Evolutionary conservation across 2,888 invertebrate genomes (phyloP).

Genomic region (Caenorhabditis afra): DNA sequence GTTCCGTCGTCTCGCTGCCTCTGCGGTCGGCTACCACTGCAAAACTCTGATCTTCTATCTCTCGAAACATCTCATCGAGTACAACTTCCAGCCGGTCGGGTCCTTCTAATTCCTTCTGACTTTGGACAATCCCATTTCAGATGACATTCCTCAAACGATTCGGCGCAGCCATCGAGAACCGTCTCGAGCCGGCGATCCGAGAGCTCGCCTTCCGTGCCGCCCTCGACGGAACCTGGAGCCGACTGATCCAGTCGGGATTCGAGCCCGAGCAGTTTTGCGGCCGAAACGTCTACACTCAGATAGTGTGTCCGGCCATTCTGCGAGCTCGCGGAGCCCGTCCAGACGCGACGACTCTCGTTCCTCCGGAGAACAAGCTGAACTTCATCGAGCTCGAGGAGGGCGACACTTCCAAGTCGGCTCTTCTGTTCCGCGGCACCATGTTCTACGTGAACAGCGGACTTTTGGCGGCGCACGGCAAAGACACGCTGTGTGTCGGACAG

Average conservation of each 20-base stretch:
- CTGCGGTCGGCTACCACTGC: constrained; percentile 63
- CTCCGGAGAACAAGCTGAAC: constrained; percentile 21
- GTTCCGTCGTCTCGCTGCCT: constrained; percentile 63
- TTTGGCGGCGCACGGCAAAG: constrained; percentile 61
- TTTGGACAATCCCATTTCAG: constrained; percentile 13
- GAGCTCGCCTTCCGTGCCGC: constrained; percentile 56
- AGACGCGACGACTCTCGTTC: constrained; percentile 39
- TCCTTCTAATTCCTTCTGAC: neutral
- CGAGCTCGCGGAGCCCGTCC: constrained; percentile 43
- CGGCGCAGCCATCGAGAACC: constrained; percentile 57
- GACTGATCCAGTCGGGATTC: constrained; percentile 64
- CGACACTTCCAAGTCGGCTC: constrained; percentile 40
- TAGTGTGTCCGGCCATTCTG: constrained; percentile 69
- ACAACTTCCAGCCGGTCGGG: constrained; percentile 58
- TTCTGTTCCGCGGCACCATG: constrained; percentile 63
- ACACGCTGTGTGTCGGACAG: constrained; percentile 55
- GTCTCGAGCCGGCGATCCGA: constrained; percentile 54
- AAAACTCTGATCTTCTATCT: constrained; percentile 55
- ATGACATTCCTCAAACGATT: constrained; percentile 51
- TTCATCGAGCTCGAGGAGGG: constrained; percentile 41
- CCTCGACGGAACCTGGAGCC: constrained; percentile 64
- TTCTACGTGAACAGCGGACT: constrained; percentile 71
- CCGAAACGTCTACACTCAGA: constrained; percentile 58
- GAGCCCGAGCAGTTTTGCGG: constrained; percentile 68
- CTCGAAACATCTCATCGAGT: constrained; percentile 64